These are phyloP conservation scores for Aphidius ervi DNA, from an alignment of 1,140 invertebrate species.

Conservation along the genomic window DNA sequence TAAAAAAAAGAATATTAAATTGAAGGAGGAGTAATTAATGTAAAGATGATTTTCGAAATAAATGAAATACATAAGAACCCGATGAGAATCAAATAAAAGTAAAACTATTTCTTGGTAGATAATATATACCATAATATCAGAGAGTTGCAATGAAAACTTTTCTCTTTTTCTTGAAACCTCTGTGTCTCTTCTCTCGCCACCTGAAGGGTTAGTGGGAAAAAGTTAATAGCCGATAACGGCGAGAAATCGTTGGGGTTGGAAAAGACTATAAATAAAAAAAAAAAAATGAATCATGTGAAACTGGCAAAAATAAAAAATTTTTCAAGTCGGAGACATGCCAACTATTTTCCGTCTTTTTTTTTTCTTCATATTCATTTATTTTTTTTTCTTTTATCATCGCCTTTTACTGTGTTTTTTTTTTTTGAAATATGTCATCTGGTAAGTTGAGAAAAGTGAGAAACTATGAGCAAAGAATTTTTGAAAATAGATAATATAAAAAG, in stretches of 20 bases:
- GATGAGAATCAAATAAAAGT: conserved; percentile 9
- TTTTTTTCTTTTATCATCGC: too few relatives aligned
- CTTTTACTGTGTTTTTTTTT: too few relatives aligned
- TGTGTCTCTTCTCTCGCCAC: too few relatives aligned
- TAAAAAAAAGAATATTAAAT: background rate
- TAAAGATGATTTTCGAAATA: background rate
- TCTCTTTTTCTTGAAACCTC: background rate
- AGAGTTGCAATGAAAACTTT: conserved; percentile 1
- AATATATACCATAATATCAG: background rate
- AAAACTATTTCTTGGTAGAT: background rate
- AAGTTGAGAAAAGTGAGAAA: background rate
- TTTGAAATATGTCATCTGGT: background rate
- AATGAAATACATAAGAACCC: conserved; percentile 8
- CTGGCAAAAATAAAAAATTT: too few relatives aligned
- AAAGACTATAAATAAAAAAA: too few relatives aligned
- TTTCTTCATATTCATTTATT: too few relatives aligned
- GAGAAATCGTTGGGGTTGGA: background rate
- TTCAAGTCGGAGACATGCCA: too few relatives aligned
- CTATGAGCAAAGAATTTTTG: background rate
- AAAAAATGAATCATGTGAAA: too few relatives aligned
- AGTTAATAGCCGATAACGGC: conserved; percentile 10
- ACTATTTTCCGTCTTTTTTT: too few relatives aligned
- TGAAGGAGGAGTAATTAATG: background rate
- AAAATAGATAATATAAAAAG: too few relatives aligned
- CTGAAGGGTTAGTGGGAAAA: too few relatives aligned